phyloP scores from a whole-genome alignment of 2,113 vertebrate species.

The Clarias macrocephalus region DNA sequence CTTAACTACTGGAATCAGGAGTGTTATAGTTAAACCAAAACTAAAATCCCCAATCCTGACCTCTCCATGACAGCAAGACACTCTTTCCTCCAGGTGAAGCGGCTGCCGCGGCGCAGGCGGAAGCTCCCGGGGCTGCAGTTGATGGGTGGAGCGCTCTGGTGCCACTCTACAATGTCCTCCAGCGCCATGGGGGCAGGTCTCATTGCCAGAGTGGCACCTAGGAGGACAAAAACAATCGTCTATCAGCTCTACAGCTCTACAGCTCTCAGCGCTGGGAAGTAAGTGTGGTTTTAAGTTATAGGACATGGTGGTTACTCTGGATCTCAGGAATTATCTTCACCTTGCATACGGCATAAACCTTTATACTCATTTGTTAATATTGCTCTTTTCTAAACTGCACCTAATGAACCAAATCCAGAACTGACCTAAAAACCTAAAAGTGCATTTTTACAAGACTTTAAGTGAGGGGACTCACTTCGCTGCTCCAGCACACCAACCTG shows the following conservation, averaged over 20 bases:
- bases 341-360: background rate
- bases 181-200: slow-evolving; percentile 86
- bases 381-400: background rate
- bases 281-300: background rate
- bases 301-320: background rate
- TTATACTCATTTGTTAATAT: background rate
- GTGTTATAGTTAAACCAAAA: background rate
- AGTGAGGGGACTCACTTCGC: background rate
- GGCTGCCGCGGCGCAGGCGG: slow-evolving; percentile 90
- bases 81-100: slow-evolving; percentile 99
- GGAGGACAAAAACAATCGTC: slow-evolving; percentile 6
- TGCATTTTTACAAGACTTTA: background rate
- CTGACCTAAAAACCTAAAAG: background rate
- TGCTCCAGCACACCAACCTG: background rate
- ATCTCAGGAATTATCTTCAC: background rate
- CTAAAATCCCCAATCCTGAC: slow-evolving; percentile 62
- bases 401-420: background rate
- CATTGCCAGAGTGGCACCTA: slow-evolving; percentile 96
- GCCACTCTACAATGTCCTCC: slow-evolving; percentile 93
- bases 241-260: background rate
- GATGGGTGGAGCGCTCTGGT: slow-evolving; percentile 87
- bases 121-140: slow-evolving; percentile 88
- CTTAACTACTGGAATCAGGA: background rate
- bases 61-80: slow-evolving; percentile 98
- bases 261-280: background rate